phyloP scores from a whole-genome alignment of 2,888 invertebrate species.

The Opisthograptis luteolata region DNA sequence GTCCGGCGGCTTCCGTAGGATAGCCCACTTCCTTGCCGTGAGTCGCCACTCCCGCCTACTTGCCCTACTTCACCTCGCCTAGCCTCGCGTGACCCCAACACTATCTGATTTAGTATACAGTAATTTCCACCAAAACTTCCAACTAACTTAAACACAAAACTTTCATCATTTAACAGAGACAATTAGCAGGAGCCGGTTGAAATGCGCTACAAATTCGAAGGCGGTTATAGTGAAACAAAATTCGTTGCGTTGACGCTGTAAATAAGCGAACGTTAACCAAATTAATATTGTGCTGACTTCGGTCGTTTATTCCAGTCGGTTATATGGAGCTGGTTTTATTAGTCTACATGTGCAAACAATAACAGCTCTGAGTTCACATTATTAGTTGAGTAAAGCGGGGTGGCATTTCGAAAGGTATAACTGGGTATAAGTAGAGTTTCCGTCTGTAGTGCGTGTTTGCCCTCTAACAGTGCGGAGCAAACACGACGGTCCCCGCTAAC shows the following conservation, averaged over 20 bases:
- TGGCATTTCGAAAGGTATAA: constrained; percentile 21
- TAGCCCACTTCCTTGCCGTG: constrained; percentile 69
- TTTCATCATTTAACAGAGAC: constrained; percentile 63
- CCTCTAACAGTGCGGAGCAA: constrained; percentile 47
- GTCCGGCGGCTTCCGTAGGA: constrained; percentile 64
- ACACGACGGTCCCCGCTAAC: constrained; percentile 51
- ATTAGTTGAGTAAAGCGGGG: constrained; percentile 15
- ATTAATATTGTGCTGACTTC: constrained; percentile 32
- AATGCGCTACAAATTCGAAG: constrained; percentile 37
- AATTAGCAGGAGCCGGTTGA: constrained; percentile 55
- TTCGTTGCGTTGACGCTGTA: constrained; percentile 31
- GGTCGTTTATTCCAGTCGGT: constrained; percentile 25
- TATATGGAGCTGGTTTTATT: constrained; percentile 18
- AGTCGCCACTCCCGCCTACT: constrained; percentile 42
- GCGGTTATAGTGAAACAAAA: constrained; percentile 26
- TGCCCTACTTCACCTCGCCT: constrained; percentile 36
- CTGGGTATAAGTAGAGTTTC: constrained; percentile 19
- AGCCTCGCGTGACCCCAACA: constrained; percentile 64
- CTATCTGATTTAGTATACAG: constrained; percentile 59
- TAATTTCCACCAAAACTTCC: constrained; percentile 59
- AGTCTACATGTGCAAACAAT: constrained; percentile 17
- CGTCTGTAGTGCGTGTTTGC: constrained; percentile 47
- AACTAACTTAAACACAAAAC: constrained; percentile 52
- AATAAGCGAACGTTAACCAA: constrained; percentile 20
- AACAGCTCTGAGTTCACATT: constrained; percentile 12